phyloP scores from a whole-genome alignment of 53 echinoderm and acorn worm species.

The Antedon mediterranea region DNA sequence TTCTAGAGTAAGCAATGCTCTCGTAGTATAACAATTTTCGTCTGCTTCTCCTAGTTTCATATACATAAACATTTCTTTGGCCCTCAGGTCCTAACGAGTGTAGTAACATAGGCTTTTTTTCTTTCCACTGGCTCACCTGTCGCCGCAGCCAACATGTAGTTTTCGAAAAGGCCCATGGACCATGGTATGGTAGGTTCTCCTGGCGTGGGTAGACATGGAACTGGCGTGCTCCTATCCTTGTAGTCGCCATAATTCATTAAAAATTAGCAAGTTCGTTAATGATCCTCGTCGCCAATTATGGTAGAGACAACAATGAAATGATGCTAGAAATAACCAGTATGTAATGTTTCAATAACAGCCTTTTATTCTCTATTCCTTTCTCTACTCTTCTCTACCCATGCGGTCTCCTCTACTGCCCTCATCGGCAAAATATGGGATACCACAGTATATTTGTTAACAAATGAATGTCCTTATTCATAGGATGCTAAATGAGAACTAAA shows the following conservation, averaged over 20 bases:
- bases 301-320: no score
- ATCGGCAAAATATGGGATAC: no score
- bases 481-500: no score
- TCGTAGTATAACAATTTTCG: background rate
- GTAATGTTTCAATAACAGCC: no score
- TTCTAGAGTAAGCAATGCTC: background rate
- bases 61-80: conserved; percentile 6
- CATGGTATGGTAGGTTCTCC: conserved; percentile 7
- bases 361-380: no score
- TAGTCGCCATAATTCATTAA: background rate
- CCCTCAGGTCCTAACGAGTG: conserved; percentile 13
- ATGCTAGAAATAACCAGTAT: no score
- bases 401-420: no score
- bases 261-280: background rate
- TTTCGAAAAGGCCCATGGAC: conserved; percentile 18
- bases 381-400: no score
- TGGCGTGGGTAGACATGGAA: background rate
- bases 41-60: background rate
- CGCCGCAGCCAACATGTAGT: conserved; percentile 5
- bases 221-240: conserved; percentile 3
- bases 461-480: no score
- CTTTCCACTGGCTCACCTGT: background rate
- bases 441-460: no score
- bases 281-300: no score
- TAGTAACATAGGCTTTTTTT: background rate